Conservation (phyloP, 2,888 invertebrate species). For the Ametastegia equiseti region DNA sequence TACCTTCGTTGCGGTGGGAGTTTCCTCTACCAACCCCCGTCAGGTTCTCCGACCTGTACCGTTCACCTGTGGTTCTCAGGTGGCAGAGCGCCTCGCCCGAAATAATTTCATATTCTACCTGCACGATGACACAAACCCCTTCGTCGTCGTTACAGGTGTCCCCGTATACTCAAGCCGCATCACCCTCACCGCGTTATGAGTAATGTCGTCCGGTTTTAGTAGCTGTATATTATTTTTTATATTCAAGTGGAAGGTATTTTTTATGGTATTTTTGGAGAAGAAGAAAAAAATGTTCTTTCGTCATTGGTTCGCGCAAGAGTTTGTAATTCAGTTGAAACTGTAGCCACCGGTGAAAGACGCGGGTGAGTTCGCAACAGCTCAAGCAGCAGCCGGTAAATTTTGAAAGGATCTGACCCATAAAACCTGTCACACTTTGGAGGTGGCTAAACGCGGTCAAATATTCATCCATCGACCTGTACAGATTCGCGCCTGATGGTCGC, state of each 20-base stretch:
- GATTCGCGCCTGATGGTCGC: slow-evolving; percentile 1
- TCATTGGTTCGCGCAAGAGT: neutral
- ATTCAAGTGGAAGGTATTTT: neutral
- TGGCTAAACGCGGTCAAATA: slow-evolving; percentile 40
- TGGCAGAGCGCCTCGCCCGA: slow-evolving; percentile 40
- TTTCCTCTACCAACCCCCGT: slow-evolving; percentile 53
- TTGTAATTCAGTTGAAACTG: neutral
- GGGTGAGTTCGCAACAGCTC: neutral
- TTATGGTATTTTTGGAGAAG: neutral
- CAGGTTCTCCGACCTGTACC: slow-evolving; percentile 57
- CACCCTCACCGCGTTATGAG: neutral
- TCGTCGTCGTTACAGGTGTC: slow-evolving; percentile 36
- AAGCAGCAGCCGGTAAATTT: slow-evolving; percentile 22
- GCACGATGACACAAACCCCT: slow-evolving; percentile 45
- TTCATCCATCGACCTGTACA: neutral
- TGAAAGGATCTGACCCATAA: slow-evolving; percentile 43
- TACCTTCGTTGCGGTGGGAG: slow-evolving; percentile 52
- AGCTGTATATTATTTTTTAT: neutral
- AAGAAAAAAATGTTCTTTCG: neutral
- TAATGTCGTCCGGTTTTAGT: neutral
- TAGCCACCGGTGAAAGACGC: neutral
- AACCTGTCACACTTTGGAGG: slow-evolving; percentile 40
- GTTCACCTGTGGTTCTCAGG: slow-evolving; percentile 53
- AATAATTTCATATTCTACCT: slow-evolving; percentile 46
- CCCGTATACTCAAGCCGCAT: neutral